Conservation (phyloP, 2,888 invertebrate genomes). For the Andrena hattorfiana region DNA sequence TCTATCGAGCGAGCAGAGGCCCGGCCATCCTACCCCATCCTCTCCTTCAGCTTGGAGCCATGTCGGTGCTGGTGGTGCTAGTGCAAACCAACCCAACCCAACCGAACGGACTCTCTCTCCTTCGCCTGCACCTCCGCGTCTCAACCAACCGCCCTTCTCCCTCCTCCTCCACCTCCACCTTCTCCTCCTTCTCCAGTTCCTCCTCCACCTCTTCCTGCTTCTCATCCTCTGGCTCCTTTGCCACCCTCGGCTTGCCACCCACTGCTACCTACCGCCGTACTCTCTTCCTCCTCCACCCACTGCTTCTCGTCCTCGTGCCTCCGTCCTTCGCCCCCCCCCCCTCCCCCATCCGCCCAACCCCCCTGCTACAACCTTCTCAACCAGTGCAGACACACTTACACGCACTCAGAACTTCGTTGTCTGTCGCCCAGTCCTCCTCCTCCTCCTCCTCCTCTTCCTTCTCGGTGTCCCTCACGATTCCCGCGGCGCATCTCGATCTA, state of each 20-base stretch:
- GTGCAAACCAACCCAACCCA: slow-evolving; percentile 82
- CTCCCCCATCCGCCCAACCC: slow-evolving; percentile 39
- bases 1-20: slow-evolving; percentile 85
- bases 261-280: slow-evolving; percentile 74
- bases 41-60: slow-evolving; percentile 79
- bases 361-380: slow-evolving; percentile 63
- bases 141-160: slow-evolving; percentile 68
- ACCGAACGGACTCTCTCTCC: slow-evolving; percentile 70
- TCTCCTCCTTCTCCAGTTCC: slow-evolving; percentile 57
- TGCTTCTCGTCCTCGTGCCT: slow-evolving; percentile 65
- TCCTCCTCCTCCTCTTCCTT: slow-evolving; percentile 22
- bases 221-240: slow-evolving; percentile 68
- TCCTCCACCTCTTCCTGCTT: slow-evolving; percentile 66
- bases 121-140: slow-evolving; percentile 73
- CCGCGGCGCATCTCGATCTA: slow-evolving; percentile 75
- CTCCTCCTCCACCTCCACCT: slow-evolving; percentile 69
- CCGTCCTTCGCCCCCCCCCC: slow-evolving; percentile 65
- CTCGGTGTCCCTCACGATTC: slow-evolving; percentile 74
- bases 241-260: slow-evolving; percentile 72
- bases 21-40: slow-evolving; percentile 83
- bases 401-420: slow-evolving; percentile 60
- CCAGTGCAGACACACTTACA: slow-evolving; percentile 66
- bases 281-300: slow-evolving; percentile 67
- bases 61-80: slow-evolving; percentile 79
- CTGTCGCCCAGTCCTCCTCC: slow-evolving; percentile 38